These are phyloP conservation scores for Valencia hispanica DNA, from an alignment of 2,797 vertebrate genomes.

Conservation along the genomic window DNA sequence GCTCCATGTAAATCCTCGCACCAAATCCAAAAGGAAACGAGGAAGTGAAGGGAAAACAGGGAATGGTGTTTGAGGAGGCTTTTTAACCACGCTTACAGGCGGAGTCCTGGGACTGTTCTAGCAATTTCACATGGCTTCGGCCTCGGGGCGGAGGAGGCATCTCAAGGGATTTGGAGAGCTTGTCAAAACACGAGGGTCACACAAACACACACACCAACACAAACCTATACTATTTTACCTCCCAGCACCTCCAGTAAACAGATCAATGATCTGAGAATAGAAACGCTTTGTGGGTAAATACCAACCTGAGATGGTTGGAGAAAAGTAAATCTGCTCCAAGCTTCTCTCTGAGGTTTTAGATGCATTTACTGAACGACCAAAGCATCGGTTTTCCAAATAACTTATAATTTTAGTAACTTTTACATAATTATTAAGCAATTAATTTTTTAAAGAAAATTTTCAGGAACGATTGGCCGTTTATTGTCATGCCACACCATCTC, in stretches of 20 bases:
- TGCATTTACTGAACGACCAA: background rate
- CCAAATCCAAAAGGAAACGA: slow-evolving; percentile 56
- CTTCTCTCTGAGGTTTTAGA: background rate
- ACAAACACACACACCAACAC: slow-evolving; percentile 24
- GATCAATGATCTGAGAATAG: slow-evolving; percentile 14
- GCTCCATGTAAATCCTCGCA: slow-evolving; percentile 38
- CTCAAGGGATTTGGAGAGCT: slow-evolving; percentile 44
- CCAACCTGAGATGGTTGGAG: background rate
- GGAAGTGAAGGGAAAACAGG: slow-evolving; percentile 57
- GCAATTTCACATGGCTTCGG: slow-evolving; percentile 58
- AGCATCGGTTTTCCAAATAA: background rate
- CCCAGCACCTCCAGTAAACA: slow-evolving; percentile 15
- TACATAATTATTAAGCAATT: background rate
- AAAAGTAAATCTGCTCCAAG: background rate
- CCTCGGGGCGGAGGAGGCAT: slow-evolving; percentile 35
- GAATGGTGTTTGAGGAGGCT: slow-evolving; percentile 35
- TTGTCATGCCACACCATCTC: no score
- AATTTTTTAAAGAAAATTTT: background rate
- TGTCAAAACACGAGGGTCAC: slow-evolving; percentile 41
- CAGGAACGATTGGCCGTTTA: background rate
- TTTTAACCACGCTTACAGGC: slow-evolving; percentile 45
- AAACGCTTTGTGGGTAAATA: background rate
- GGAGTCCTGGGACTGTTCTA: slow-evolving; percentile 45
- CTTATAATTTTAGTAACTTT: background rate
- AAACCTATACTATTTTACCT: slow-evolving; percentile 5